Conservation (phyloP, 2,888 invertebrate species). For the Leptogaster cylindrica region DNA sequence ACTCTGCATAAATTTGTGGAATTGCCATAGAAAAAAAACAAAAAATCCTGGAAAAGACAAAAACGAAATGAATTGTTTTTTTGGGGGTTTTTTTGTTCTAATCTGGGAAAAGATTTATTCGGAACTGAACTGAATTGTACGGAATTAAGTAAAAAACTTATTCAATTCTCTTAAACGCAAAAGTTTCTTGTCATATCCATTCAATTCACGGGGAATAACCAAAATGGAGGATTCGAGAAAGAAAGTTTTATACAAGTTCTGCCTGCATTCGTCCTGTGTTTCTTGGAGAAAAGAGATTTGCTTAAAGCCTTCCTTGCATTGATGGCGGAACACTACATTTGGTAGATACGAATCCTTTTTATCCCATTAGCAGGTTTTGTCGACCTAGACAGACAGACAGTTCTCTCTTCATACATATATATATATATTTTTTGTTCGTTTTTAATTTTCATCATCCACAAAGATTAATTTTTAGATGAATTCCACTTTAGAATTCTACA, state of each 20-base stretch:
- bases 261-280: neutral
- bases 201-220: slow-evolving; percentile 9
- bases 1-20: slow-evolving; percentile 1
- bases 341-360: neutral
- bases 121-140: neutral
- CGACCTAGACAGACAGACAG: neutral
- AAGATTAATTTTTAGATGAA: slow-evolving; percentile 38
- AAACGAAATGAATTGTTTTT: neutral
- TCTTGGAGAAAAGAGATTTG: neutral
- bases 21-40: no score
- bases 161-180: slow-evolving; percentile 27
- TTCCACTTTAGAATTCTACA: slow-evolving; percentile 14
- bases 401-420: no score
- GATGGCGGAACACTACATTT: neutral
- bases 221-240: slow-evolving; percentile 10
- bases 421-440: slow-evolving; percentile 4
- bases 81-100: slow-evolving; percentile 3
- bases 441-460: slow-evolving; percentile 17
- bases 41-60: neutral
- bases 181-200: slow-evolving; percentile 38
- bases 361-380: neutral
- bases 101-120: slow-evolving; percentile 14
- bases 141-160: slow-evolving; percentile 26
- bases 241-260: slow-evolving; percentile 37
- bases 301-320: slow-evolving; percentile 14